Conservation (phyloP, 1,140 invertebrate genomes). For the Dysdera silvatica region DNA sequence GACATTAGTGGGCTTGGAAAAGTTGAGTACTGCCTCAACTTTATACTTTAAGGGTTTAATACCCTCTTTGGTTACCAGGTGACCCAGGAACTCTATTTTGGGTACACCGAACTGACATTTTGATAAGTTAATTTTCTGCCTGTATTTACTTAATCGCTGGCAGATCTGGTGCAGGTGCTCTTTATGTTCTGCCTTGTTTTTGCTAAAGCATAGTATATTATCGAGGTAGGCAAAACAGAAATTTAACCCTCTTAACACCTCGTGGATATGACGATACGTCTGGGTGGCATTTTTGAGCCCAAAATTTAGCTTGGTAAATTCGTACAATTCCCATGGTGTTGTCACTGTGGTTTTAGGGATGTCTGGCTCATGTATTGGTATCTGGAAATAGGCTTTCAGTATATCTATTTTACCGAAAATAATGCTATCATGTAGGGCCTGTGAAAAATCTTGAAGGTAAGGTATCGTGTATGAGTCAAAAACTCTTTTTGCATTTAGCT, state of each 20-base stretch:
- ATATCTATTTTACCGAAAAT: constrained; percentile 23
- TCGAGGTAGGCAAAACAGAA: constrained; percentile 7
- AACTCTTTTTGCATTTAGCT: constrained; percentile 13
- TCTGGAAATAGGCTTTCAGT: constrained; percentile 18
- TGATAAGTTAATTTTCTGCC: constrained; percentile 37
- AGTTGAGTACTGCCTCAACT: constrained; percentile 8
- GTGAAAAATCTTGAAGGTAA: constrained; percentile 15
- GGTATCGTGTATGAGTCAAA: constrained; percentile 28
- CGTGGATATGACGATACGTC: constrained; percentile 24
- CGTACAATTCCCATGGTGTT: constrained; percentile 23
- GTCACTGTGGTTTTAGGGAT: constrained; percentile 25
- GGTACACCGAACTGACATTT: constrained; percentile 28
- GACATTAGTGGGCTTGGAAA: constrained; percentile 36
- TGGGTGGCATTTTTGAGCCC: constrained; percentile 19
- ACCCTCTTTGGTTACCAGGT: constrained; percentile 5
- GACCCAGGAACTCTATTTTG: constrained; percentile 19
- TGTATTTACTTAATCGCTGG: constrained; percentile 35
- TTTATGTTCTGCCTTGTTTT: constrained; percentile 39
- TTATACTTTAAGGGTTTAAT: constrained; percentile 11
- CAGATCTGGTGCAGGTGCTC: constrained; percentile 41
- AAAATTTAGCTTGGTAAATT: constrained; percentile 26
- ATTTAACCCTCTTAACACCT: not conserved
- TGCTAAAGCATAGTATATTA: constrained; percentile 44
- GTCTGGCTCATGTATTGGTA: constrained; percentile 11
- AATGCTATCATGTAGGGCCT: constrained; percentile 6